Evolutionary conservation across 1,140 invertebrate genomes (phyloP).

Genomic region (Drosophila suzukii): DNA sequence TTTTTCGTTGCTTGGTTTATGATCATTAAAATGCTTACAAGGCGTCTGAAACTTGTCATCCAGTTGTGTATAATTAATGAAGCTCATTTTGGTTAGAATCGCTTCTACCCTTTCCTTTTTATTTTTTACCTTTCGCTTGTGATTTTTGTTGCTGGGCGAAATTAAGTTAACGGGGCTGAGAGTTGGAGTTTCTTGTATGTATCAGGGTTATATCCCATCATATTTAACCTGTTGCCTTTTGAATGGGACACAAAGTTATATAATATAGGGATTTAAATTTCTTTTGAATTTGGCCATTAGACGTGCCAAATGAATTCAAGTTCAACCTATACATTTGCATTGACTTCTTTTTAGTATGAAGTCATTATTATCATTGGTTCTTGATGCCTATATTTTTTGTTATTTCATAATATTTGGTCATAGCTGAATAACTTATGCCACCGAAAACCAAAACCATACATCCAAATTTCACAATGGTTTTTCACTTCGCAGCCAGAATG

Average conservation of each 20-base stretch:
- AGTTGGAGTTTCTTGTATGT: not conserved
- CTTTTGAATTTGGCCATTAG: not conserved
- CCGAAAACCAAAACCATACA: no score
- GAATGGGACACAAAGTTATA: not conserved
- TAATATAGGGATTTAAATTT: conserved; percentile 1
- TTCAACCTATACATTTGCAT: not conserved
- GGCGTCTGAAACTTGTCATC: conserved; percentile 64
- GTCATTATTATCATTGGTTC: not conserved
- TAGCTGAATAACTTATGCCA: no score
- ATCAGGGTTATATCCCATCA: not conserved
- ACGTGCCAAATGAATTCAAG: not conserved
- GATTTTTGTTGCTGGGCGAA: conserved; percentile 16
- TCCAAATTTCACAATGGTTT: no score
- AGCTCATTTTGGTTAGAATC: conserved; percentile 43
- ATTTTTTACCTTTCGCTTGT: conserved; percentile 8
- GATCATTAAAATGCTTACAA: conserved; percentile 67
- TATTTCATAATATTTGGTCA: no score
- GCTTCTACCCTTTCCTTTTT: conserved; percentile 17
- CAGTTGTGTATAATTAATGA: conserved; percentile 73
- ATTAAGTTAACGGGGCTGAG: conserved; percentile 26
- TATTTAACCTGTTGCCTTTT: conserved; percentile 20
- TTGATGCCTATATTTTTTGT: no score
- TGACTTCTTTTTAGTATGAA: not conserved
- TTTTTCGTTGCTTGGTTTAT: conserved; percentile 52
- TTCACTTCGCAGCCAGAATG: no score